Evolutionary conservation across 2,888 invertebrate genomes (phyloP), one percentile per base, ranked within the genome.

Genomic region (Cylindroiulus punctatus): DNA sequence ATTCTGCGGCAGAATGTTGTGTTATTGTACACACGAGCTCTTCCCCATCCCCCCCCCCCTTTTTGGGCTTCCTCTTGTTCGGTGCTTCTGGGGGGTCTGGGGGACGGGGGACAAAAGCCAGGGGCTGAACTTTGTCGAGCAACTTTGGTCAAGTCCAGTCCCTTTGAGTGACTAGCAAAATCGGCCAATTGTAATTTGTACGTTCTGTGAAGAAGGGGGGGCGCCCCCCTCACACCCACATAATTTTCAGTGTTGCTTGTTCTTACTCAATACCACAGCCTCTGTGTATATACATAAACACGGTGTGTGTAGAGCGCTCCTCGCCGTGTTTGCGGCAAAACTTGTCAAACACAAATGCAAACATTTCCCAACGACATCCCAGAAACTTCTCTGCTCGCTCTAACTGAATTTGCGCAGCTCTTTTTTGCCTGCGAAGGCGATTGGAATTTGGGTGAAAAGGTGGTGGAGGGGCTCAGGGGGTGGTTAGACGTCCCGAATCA

Each of bases 1-100:
- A 57, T 57, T 57, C 57, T 57, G 57, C 57, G 19, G 57, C 57
- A 57, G 57, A 57, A 57, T 57, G 57, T 57, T 57, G 57, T 57
- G 47, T 47, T 57, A 57, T 57, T 57, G 57, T 57, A 57, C 57
- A 84, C 84, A 84, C 40, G 22, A 42, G n/a, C 84, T n/a, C 4
- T 57, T 57, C 57, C n/a, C n/a, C 19, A 7, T 0, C 57, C 57
- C 57, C 57, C 57, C 57, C 57, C 57, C 7, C 2, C 57, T 17
- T 22, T 1, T 22, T 81, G 26, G 40, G 81, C 81, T 81, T 40
- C 17, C 30, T 40, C 30, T 17, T 81, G 32, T 81, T 81, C 81
- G 40, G n/a, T 32, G 19, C 8, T 1, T 81, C 4, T 26, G 81
- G 81, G 30, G 7, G 14, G 40, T 26, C 19, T 19, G 32, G 81